Base-by-base conservation (phyloP, 1,140 invertebrate species). In the Acromyrmex charruanus region DNA sequence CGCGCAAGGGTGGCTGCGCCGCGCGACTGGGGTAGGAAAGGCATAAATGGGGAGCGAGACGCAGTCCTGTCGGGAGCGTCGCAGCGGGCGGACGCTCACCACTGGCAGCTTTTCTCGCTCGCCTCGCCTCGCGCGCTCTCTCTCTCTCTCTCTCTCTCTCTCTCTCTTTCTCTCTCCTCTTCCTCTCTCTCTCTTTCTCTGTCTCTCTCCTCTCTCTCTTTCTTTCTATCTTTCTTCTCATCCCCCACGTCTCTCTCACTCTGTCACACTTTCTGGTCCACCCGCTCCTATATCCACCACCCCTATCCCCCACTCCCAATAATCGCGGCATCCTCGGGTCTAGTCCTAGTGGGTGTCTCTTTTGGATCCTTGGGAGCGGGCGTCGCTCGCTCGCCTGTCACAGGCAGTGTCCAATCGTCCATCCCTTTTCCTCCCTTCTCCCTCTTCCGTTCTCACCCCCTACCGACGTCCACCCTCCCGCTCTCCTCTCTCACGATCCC, bases 11-110 rank as follows among this genome's bases (percentile, higher is more conserved):
- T 85, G 88, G 85, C 61, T 88, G 72, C 88, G 68, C 86, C 77
- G 89, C 77, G 89, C 74, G 71, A 87, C 82, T 84, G 77, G 90
- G 93, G 72, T 89, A 91, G 85, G 89, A 88, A 88, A 91, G 84
- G 90, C 89, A 87, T 90, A 92, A 92, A 92, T 93, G 91, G 92
- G 90, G 90, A 93, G 89, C 89, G 92, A 74, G 80, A 93, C 91
- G 93, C 94, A 95, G 94, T 95, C 93, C 94, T 95, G 93, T 94
- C 93, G 93, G 94, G 92, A 95, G 93, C 95, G 94, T 93, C 92
- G 89, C 89, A 91, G 92, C 92, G 93, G 90, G 89, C 93, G 92
- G 94, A 94, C 93, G 93, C 90, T 93, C 92, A 90, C 75, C 90
- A 91, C 91, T 89, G 87, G 87, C 89, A 69, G 89, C 87, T 88